phyloP scores from a whole-genome alignment of 2,113 vertebrate species.

The Daubentonia madagascariensis region DNA sequence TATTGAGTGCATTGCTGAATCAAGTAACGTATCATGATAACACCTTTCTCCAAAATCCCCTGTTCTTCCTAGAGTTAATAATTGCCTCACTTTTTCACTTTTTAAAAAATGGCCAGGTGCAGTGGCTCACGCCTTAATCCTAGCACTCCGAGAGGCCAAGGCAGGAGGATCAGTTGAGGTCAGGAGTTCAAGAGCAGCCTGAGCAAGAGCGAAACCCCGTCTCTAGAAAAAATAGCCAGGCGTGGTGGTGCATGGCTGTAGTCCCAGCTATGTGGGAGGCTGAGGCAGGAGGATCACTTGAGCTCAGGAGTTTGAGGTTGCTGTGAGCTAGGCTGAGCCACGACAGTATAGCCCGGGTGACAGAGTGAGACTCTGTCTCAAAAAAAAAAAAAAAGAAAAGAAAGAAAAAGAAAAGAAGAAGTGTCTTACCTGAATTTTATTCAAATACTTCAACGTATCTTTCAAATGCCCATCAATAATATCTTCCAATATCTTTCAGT shows the following conservation, averaged over 20 bases:
- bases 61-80: neutral
- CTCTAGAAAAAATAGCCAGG: neutral
- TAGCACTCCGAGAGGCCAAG: neutral
- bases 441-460: neutral
- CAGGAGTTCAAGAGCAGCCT: neutral
- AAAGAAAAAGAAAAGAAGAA: neutral
- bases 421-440: conserved; percentile 16
- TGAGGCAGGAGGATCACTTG: too few relatives aligned
- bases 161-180: neutral
- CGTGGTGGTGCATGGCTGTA: too few relatives aligned
- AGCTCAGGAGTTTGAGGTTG: too few relatives aligned
- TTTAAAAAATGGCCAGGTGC: neutral
- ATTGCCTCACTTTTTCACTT: neutral
- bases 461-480: neutral
- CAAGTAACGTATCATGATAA: neutral
- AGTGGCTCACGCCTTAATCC: neutral
- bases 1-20: neutral
- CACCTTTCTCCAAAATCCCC: neutral
- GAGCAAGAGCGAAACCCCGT: neutral
- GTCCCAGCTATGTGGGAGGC: too few relatives aligned
- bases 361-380: too few relatives aligned
- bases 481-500: neutral
- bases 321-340: too few relatives aligned
- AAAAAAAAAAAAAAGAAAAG: neutral
- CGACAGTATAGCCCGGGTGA: too few relatives aligned